Evolutionary conservation across 2,113 vertebrate species (phyloP), one percentile per base, ranked within the genome.

Genomic region (Smithornis capensis): DNA sequence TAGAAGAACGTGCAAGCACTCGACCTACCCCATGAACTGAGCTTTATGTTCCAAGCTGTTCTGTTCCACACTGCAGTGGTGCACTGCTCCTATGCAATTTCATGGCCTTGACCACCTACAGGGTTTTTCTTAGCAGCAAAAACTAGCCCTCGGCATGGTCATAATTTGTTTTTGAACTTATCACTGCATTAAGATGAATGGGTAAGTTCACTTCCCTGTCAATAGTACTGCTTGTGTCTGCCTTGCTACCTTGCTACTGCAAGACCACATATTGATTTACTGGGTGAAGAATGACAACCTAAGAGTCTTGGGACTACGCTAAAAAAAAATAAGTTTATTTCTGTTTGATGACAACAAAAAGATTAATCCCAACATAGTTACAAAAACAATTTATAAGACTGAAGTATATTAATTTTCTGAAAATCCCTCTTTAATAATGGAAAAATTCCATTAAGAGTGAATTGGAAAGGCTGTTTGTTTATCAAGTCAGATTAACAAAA

Each of bases 171-270:
- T 95, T 83, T 87, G 56, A 96, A 76, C 38, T 80, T 59, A 81
- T 35, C 52, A 82, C 29, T 81, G 63, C 81, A 76, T 92, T 85
- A 96, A 96, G 89, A 95, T 59, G 57, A 96, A 93, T 79, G 49
- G 94, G 29, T 49, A 78, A 75, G 28, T 77, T 96, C 73, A 87
- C 59, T 80, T 89, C 77, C 69, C 83, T 94, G 75, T 86, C 95
- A 81, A 89, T 83, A 94, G 47, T 42, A 90, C 24, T 44, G 80
- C 92, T 96, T 95, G 60, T 89, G 84, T 49, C 42, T 95, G 59
- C 31, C 56, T 92, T 79, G 68, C 57, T 85, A 74, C 49, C 57
- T n/a, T n/a, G 47, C 88, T 50, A 76, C 85, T 69, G 13, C 73
- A 75, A 71, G 60, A 69, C 12, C 81, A 78, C 14, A 4, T 62